Percentiles rank a stretch among this genome's conserved stretches.
These are phyloP conservation scores for Oligia fasciuncula DNA, from an alignment of 2,888 invertebrate genomes.

Conservation along the genomic window DNA sequence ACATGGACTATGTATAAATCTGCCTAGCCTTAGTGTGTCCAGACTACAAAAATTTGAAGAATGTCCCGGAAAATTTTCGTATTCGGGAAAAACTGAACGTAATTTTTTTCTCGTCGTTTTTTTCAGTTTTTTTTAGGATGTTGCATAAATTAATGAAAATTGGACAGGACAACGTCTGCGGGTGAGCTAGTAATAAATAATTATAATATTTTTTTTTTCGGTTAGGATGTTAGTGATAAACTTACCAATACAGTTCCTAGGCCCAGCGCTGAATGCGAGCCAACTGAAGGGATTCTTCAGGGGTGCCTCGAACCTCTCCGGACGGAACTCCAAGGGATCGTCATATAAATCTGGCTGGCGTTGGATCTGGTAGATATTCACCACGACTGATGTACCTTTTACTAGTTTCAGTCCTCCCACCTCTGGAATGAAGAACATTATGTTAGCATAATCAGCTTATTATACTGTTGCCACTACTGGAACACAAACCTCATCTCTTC, in stretches of 20 bases:
- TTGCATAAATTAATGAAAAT: neutral
- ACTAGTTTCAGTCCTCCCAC: conserved; percentile 68
- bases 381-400: conserved; percentile 78
- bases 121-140: neutral
- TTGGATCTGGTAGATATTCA: conserved; percentile 86
- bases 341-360: conserved; percentile 86
- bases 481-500: neutral
- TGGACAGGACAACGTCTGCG: neutral
- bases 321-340: conserved; percentile 87
- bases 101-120: neutral
- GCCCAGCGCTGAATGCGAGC: conserved; percentile 91
- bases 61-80: neutral
- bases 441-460: neutral
- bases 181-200: neutral
- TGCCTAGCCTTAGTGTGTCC: neutral
- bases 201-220: neutral
- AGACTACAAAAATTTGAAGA: no score
- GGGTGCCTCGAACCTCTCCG: conserved; percentile 87
- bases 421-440: conserved; percentile 60
- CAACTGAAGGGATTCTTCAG: conserved; percentile 84
- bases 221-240: neutral
- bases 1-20: neutral
- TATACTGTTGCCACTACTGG: no score
- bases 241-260: conserved; percentile 85
- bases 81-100: neutral